Base-by-base conservation (phyloP, 2,113 vertebrate species). In the Toxotes jaculatrix region DNA sequence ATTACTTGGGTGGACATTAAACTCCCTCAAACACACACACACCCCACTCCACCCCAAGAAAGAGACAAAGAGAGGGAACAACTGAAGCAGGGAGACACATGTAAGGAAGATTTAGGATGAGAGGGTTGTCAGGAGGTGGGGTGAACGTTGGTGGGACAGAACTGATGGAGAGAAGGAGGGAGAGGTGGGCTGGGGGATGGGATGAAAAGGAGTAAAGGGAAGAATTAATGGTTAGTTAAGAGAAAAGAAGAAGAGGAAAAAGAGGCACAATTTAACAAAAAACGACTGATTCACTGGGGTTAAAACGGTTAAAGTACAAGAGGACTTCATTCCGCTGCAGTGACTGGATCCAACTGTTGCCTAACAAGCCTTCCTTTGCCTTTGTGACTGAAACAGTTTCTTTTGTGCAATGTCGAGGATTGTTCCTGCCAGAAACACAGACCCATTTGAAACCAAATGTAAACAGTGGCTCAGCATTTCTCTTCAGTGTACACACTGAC, bases 1-100 rank as follows among this genome's bases (percentile, higher is more conserved):
- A 80, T 89, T 62, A 90, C 80, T 77, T 63, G 55, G 72, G 63
- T 60, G 69, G 62, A 75, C 77, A 71, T 87, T 79, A 73, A 85
- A 73, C 75, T 64, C 32, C 27, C 63, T 77, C 27, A 69, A 36
- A 77, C 36, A 65, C 57, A 64, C 42, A 72, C 43, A 66, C 67
- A 53, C 38, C 36, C 4, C 36, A 21, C 49, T 51, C 49, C 8
- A 3, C 7, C 8, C 49, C 21, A 21, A 21, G 45, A 74, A 42
- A 51, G 78, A 74, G 47, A 79, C 17, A 68, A 47, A 83, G 23
- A 65, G 63, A 21, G 27, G 53, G 63, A 68, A 53, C 9, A 55
- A 79, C 1, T 40, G 62, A 63, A 87, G 47, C 65, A 63, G 60
- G 10, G 45, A 53, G 56, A 73, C 57, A 79, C 16, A 2, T 23